phyloP scores from a whole-genome alignment of 2,888 invertebrate genomes.

The Trachelus stipa region DNA sequence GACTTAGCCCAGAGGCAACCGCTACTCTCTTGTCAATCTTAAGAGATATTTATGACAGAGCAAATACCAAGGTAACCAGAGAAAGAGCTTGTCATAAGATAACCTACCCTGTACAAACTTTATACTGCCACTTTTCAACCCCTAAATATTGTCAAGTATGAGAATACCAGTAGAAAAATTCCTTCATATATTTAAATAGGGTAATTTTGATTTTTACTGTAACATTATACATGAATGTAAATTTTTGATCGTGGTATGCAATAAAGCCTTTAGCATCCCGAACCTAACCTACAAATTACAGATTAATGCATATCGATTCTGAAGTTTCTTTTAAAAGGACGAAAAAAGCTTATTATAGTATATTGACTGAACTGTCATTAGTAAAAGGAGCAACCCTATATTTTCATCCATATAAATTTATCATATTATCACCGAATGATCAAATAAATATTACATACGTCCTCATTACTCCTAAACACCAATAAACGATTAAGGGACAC shows the following conservation, averaged over 20 bases:
- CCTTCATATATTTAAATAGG: neutral
- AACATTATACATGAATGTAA: neutral
- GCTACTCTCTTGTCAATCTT: constrained; percentile 25
- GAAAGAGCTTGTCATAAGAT: neutral
- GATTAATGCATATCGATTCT: neutral
- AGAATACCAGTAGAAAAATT: neutral
- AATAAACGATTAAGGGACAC: neutral
- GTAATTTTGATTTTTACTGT: neutral
- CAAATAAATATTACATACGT: neutral
- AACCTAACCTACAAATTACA: neutral
- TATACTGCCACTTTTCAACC: neutral
- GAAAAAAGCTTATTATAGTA: neutral
- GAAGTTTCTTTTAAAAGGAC: neutral
- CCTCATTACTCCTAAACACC: neutral
- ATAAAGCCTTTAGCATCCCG: neutral
- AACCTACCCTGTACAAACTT: neutral
- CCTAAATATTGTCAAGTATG: neutral
- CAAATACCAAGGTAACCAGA: neutral
- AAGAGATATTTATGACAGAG: constrained; percentile 10
- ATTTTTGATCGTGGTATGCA: neutral
- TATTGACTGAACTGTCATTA: neutral
- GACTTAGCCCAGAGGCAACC: neutral
- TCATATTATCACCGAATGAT: neutral
- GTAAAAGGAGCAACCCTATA: neutral
- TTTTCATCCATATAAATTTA: neutral